phyloP scores from a whole-genome alignment of 2,888 invertebrate genomes.

The Caenorhabditis drosophilae region DNA sequence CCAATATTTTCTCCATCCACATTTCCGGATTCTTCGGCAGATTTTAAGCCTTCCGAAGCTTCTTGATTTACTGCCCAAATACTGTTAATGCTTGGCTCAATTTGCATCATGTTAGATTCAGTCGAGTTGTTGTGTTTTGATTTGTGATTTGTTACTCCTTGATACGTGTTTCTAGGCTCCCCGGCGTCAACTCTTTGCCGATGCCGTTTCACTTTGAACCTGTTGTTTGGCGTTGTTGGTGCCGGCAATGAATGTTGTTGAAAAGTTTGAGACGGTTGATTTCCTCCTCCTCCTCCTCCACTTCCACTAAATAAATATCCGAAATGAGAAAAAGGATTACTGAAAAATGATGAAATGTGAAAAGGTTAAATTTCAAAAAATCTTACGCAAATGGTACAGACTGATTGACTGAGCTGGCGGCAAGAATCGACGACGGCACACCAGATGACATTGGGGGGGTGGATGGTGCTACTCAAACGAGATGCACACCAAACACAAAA shows the following conservation, averaged over 20 bases:
- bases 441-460: conserved; percentile 22
- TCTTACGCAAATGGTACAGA: conserved; percentile 8
- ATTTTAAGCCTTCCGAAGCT: no score
- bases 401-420: conserved; percentile 3
- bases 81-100: neutral
- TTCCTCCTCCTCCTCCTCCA: no score
- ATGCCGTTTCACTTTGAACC: conserved; percentile 80
- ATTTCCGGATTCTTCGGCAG: no score
- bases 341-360: neutral
- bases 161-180: conserved; percentile 87
- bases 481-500: no score
- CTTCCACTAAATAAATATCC: conserved; percentile 4
- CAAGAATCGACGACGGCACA: conserved; percentile 18
- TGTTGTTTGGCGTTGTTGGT: conserved; percentile 9
- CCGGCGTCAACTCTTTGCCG: conserved; percentile 95
- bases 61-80: conserved; percentile 2
- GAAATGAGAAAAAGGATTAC: conserved; percentile 10
- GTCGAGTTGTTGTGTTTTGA: neutral
- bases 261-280: neutral
- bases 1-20: no score
- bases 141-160: conserved; percentile 25
- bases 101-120: conserved; percentile 7
- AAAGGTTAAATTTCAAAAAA: neutral
- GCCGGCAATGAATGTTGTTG: neutral
- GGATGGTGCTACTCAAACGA: neutral